Percentiles rank a stretch among this genome's conserved stretches.
phyloP scores from a whole-genome alignment of 2,888 invertebrate genomes.

The Mylabris sibirica region DNA sequence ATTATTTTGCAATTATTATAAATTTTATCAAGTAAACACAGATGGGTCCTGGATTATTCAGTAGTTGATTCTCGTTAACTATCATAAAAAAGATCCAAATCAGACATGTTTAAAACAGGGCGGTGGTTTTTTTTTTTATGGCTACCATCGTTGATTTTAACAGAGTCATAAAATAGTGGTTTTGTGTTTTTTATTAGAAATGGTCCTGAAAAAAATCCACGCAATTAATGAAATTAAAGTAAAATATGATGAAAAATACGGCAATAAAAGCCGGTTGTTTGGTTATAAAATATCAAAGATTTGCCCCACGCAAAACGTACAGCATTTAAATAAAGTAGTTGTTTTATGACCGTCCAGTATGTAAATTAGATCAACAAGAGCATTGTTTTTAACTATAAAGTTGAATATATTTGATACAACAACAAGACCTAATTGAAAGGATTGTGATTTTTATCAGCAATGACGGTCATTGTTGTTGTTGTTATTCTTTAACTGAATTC shows the following conservation, averaged over 20 bases:
- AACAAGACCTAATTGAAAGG: conserved; percentile 50
- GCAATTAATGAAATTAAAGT: conserved; percentile 17
- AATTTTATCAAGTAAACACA: not conserved
- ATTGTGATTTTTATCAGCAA: conserved; percentile 42
- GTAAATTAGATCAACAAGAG: conserved; percentile 45
- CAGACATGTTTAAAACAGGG: conserved; percentile 7
- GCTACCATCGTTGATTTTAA: not conserved
- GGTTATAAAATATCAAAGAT: conserved; percentile 18
- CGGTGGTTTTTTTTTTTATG: conserved; percentile 13
- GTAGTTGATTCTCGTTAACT: conserved; percentile 8
- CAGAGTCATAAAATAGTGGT: not conserved
- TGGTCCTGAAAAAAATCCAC: not conserved
- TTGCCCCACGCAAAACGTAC: conserved; percentile 42
- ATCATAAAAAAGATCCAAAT: conserved; percentile 2
- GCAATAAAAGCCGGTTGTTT: conserved; percentile 11
- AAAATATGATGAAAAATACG: conserved; percentile 1
- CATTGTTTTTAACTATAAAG: conserved; percentile 41
- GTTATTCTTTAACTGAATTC: conserved; percentile 44
- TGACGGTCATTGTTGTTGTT: conserved; percentile 27
- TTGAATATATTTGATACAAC: conserved; percentile 39
- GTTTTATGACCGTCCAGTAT: conserved; percentile 46
- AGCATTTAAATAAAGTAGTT: conserved; percentile 44
- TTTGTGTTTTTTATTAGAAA: not conserved
- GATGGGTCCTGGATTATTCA: conserved; percentile 3
- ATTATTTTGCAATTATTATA: conserved; percentile 3